Evolutionary conservation across 2,797 vertebrate genomes (phyloP).

Genomic region (Heterohyrax brucei): DNA sequence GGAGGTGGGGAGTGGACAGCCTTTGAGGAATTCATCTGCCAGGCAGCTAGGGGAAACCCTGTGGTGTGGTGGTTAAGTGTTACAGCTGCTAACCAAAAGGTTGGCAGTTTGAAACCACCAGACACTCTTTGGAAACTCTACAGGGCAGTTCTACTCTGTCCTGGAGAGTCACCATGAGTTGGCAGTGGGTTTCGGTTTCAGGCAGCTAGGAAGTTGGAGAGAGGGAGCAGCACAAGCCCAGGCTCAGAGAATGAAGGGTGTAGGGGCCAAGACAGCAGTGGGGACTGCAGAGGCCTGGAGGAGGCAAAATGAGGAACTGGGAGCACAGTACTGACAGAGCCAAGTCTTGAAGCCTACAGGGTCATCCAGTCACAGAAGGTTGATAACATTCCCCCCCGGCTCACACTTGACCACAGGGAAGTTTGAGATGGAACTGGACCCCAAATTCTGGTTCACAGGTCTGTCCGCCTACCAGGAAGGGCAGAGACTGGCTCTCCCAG

Average conservation of each 20-base stretch:
- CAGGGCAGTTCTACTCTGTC: too few species aligned
- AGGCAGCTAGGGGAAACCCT: neutral
- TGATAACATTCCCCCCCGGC: neutral
- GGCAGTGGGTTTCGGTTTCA: too few species aligned
- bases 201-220: constrained; percentile 5
- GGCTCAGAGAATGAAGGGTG: neutral
- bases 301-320: neutral
- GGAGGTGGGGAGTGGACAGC: neutral
- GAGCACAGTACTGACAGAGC: neutral
- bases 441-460: neutral
- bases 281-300: neutral
- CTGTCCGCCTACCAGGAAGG: neutral
- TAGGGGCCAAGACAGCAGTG: neutral
- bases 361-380: neutral
- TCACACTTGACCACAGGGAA: neutral
- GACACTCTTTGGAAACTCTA: too few species aligned
- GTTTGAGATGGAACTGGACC: constrained; percentile 2
- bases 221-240: neutral
- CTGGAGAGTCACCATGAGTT: too few species aligned
- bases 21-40: constrained; percentile 24
- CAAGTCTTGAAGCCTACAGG: neutral
- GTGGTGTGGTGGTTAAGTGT: too few species aligned
- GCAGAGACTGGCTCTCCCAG: neutral
- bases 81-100: too few species aligned
- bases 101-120: too few species aligned